Base-by-base conservation (phyloP, 2,888 invertebrate species). In the Amphipoea oculea region DNA sequence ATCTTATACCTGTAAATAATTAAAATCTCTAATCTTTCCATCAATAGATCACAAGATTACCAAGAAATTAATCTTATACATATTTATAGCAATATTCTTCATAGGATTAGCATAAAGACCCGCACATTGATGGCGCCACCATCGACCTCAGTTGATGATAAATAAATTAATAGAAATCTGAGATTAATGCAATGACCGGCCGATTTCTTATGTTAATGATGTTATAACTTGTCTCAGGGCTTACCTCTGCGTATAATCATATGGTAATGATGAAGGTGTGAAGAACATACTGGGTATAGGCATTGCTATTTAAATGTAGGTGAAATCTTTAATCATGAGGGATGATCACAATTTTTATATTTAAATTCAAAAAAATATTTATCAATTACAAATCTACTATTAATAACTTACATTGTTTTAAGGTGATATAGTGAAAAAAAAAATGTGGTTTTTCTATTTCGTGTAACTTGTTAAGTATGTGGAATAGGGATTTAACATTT, bases 51-150 rank as follows among this genome's bases (percentile, higher is more conserved):
- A 80, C 29, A 76, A 57, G 83, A 76, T 86, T 72, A 73, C 23
- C 29, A 7, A 73, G n/a, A 77, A 72, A 84, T 73, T 72, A 78
- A 79, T 79, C 84, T 79, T 60, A 70, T 81, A 79, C 70, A 78
- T 84, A 86, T 83, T 85, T 73, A 86, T 84, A 62, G 66, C 40
- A 67, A 67, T 86, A 86, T 84, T 75, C 36, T 48, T 84, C 48
- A 84, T 45, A 23, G 45, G 72, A 79, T 86, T 86, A 60, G 29
- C 74, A 76, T 86, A 74, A 66, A 79, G 11, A n/a, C 5, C 51
- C 54, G 67, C n/a, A 45, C n/a, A 60, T 40, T 60, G 68, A 48
- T 63, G 81, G 65, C 76, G 84, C 76, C 80, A 57, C 36, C 23
- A 11, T n/a, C 40, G 73, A 63, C 60, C 54, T 40, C 23, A 36